Evolutionary conservation across 2,888 invertebrate genomes (phyloP), one percentile per base, ranked within the genome.

Genomic region (Caenorhabditis macrosperma): DNA sequence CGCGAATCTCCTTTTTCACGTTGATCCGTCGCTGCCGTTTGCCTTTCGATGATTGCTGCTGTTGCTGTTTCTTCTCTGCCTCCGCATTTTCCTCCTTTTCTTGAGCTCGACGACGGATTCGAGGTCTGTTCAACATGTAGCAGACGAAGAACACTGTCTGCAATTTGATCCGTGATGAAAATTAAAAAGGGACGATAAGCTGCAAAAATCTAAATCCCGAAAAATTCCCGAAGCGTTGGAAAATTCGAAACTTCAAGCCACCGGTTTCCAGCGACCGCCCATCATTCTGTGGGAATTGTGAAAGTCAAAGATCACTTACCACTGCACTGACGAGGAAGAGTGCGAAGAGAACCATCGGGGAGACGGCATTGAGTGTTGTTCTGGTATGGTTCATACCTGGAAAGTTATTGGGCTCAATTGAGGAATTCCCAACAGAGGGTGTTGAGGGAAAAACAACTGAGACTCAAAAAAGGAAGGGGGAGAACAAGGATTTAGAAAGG

Each of bases 1-100:
- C 63, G 9, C 44, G 33, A 15, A 72, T 72, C 10, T 72, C 72
- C 35, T 72, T 72, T 28, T 64, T 63, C 17, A 28, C 54, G 15
- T 38, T 12, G 35, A 64, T 64, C 33, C 72, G 33, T n/a, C 64
- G 15, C 41, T 72, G 63, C 9, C 72, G 26, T 50, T 64, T 63
- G 3, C 48, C 48, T 38, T 38, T 57, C n/a, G n/a, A n/a, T n/a
- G n/a, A n/a, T n/a, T n/a, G n/a, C n/a, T n/a, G n/a, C n/a, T n/a
- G n/a, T n/a, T n/a, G n/a, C 33, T 22, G 33, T 10, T 7, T n/a
- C 17, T 28, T 28, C 22, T 54, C 15, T 17, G 22, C 10, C 22
- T 54, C 15, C 30, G 22, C 10, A 1, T 28, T 30, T 15, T 54
- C 55, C 1, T 55, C 55, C 30, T 33, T 55, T 33, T 55, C n/a